Percentiles rank a stretch among this genome's conserved stretches.
phyloP scores from a whole-genome alignment of 37 sponge, comb jelly and placozoan species.

The Crambe crambe region DNA sequence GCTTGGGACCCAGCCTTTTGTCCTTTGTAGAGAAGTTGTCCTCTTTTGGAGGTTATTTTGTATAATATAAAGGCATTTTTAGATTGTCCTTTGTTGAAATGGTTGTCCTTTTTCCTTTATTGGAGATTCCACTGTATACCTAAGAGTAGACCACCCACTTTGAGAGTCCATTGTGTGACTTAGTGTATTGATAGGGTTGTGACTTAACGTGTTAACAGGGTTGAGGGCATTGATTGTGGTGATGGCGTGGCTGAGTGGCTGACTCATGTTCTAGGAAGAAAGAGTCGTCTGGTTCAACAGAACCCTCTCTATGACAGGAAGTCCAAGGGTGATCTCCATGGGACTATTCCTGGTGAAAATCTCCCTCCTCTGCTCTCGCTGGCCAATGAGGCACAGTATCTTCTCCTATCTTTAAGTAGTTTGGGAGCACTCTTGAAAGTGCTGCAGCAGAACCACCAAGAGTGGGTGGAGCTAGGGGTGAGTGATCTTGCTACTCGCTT shows the following conservation, averaged over 20 bases:
- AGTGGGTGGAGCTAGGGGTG: background rate
- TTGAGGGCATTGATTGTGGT: slow-evolving; percentile 73
- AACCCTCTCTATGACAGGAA: slow-evolving; percentile 38
- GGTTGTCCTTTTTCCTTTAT: too few relatives aligned
- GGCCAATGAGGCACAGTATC: slow-evolving; percentile 79
- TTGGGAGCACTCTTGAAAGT: slow-evolving; percentile 11
- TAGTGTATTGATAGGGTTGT: too few relatives aligned
- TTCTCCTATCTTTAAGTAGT: slow-evolving; percentile 61
- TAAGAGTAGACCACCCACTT: too few relatives aligned
- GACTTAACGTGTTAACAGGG: slow-evolving; percentile 4
- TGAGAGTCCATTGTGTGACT: too few relatives aligned
- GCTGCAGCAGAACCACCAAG: background rate
- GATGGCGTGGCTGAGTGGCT: slow-evolving; percentile 73
- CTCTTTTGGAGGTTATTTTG: too few relatives aligned
- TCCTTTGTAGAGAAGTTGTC: too few relatives aligned
- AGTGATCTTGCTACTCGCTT: slow-evolving; percentile 48
- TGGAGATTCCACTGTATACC: too few relatives aligned
- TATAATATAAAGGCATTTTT: too few relatives aligned
- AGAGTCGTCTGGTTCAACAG: slow-evolving; percentile 67
- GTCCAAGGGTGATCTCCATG: slow-evolving; percentile 18
- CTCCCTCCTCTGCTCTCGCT: slow-evolving; percentile 45
- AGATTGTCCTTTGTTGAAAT: too few relatives aligned
- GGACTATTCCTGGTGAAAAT: background rate
- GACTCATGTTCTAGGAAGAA: slow-evolving; percentile 39
- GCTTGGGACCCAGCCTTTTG: too few relatives aligned